These are phyloP conservation scores for Dolichallabes microphthalmus DNA, from an alignment of 2,113 vertebrate species.

Conservation along the genomic window DNA sequence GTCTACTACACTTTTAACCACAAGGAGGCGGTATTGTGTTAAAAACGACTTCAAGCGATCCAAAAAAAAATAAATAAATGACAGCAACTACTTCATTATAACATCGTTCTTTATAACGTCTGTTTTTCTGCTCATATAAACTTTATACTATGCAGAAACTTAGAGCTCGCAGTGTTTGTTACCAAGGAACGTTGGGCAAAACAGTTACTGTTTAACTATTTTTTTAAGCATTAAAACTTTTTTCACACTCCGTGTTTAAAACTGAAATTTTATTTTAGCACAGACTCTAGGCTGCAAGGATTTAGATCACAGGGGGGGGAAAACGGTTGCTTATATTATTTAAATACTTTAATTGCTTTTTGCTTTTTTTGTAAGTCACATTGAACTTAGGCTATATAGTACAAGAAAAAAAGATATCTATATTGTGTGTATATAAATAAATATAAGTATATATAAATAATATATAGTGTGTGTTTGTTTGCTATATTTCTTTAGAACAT, in stretches of 20 bases:
- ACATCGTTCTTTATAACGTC: not conserved
- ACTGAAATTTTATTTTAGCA: not conserved
- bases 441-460: too few species aligned
- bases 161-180: not conserved
- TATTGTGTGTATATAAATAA: too few species aligned
- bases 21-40: conserved; percentile 42
- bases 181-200: not conserved
- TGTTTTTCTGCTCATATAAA: not conserved
- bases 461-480: not conserved
- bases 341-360: not conserved
- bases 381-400: not conserved
- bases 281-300: not conserved
- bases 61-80: too few species aligned
- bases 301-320: not conserved
- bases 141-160: not conserved
- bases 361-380: not conserved
- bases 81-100: not conserved
- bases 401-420: not conserved
- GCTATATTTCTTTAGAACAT: not conserved
- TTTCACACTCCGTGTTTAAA: not conserved
- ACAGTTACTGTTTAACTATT: not conserved
- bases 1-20: not conserved
- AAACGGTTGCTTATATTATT: not conserved
- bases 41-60: not conserved
- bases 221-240: too few species aligned